A percentile compares a stretch with the other conserved stretches of the same genome.
These are phyloP conservation scores for Drosophila merina DNA, from an alignment of 2,888 invertebrate genomes.

Conservation along the genomic window DNA sequence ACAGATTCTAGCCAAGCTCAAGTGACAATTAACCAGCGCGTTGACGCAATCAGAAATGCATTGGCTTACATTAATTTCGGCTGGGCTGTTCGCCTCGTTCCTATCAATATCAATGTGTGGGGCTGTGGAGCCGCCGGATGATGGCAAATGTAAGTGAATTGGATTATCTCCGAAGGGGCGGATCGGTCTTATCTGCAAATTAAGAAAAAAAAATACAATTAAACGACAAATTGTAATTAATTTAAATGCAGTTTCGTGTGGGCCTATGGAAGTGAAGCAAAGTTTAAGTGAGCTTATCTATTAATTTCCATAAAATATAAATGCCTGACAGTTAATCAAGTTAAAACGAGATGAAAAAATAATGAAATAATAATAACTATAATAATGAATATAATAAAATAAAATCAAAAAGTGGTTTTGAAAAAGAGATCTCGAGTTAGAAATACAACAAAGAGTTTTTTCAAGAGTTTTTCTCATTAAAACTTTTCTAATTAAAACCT, in stretches of 20 bases:
- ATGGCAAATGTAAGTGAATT: conserved; percentile 80
- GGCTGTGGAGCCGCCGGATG: conserved; percentile 55
- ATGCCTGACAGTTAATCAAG: not conserved
- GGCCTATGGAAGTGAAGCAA: not conserved
- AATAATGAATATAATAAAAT: too few relatives aligned
- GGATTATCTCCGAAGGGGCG: conserved; percentile 10
- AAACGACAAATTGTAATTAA: conserved; percentile 1
- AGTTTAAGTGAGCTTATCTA: not conserved
- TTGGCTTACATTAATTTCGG: conserved; percentile 29
- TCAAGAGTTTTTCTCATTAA: too few relatives aligned
- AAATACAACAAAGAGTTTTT: too few relatives aligned
- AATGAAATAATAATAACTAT: not conserved
- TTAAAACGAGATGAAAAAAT: not conserved
- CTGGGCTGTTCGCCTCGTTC: conserved; percentile 57
- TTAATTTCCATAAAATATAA: not conserved
- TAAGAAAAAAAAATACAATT: not conserved
- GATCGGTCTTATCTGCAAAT: conserved; percentile 7
- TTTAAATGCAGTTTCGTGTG: not conserved
- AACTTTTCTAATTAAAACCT: not conserved
- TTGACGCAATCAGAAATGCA: conserved; percentile 52
- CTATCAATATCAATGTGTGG: conserved; percentile 29
- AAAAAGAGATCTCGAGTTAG: too few relatives aligned
- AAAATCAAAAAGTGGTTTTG: too few relatives aligned
- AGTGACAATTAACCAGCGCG: conserved; percentile 4
- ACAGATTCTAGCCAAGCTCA: not conserved